Evolutionary conservation across 2,888 invertebrate species (phyloP).

Genomic region (Encarsia formosa): DNA sequence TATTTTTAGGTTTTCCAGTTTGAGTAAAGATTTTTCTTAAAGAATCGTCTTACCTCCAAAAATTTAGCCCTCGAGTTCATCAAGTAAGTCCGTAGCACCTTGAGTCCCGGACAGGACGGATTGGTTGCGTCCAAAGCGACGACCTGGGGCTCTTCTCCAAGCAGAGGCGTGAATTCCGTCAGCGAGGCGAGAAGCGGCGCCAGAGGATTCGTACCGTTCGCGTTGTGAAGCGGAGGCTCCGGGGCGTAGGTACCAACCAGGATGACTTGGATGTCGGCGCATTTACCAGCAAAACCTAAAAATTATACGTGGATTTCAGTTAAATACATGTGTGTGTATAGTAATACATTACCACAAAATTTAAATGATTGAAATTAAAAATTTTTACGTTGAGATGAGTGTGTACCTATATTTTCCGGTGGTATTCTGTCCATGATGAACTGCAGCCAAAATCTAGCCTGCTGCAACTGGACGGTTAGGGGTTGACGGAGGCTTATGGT

Average conservation of each 20-base stretch:
- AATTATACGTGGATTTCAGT: too few relatives aligned
- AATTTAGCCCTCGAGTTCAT: conserved; percentile 45
- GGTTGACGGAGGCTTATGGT: conserved; percentile 67
- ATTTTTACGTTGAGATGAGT: too few relatives aligned
- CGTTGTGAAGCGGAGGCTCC: conserved; percentile 41
- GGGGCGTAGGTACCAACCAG: conserved; percentile 50
- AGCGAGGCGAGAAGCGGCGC: conserved; percentile 45
- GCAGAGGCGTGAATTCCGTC: conserved; percentile 44
- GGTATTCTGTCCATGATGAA: conserved; percentile 67
- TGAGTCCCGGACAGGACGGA: conserved; percentile 49
- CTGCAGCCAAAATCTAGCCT: conserved; percentile 70
- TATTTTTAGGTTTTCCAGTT: too few relatives aligned
- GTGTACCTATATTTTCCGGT: conserved; percentile 58
- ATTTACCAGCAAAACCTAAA: conserved; percentile 47
- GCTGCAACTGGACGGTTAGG: conserved; percentile 63
- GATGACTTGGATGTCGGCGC: conserved; percentile 44
- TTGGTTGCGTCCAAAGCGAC: conserved; percentile 49
- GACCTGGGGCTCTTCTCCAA: conserved; percentile 46
- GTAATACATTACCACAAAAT: too few relatives aligned
- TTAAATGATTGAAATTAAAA: not conserved
- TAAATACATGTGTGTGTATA: too few relatives aligned
- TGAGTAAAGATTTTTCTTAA: too few relatives aligned
- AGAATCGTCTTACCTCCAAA: conserved; percentile 47
- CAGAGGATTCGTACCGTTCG: conserved; percentile 42
- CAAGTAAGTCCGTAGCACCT: conserved; percentile 45